These are phyloP conservation scores for Gnathonemus echidnorhynchus DNA, from an alignment of 2,113 vertebrate genomes.

Conservation along the genomic window DNA sequence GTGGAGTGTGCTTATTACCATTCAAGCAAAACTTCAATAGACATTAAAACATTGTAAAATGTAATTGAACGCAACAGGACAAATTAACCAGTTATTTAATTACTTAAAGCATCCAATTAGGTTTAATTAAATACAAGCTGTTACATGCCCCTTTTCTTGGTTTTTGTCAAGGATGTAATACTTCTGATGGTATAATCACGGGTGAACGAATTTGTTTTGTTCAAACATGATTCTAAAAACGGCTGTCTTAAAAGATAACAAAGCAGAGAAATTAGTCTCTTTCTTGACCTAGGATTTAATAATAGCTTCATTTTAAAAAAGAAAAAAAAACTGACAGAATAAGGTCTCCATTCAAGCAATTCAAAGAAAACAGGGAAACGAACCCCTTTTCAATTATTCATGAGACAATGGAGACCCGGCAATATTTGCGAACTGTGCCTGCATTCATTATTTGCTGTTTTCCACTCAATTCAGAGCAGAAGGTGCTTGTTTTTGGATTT, in stretches of 20 bases:
- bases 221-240: not conserved
- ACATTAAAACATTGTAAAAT: slow-evolving; percentile 14
- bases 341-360: slow-evolving; percentile 9
- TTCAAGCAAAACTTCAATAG: slow-evolving; percentile 10
- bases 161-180: not conserved
- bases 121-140: slow-evolving; percentile 26
- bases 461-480: not conserved
- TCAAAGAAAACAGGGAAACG: slow-evolving; percentile 5
- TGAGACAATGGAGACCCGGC: not conserved
- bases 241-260: not conserved
- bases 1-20: not conserved
- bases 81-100: slow-evolving; percentile 27
- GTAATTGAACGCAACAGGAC: slow-evolving; percentile 15
- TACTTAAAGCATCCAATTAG: slow-evolving; percentile 28
- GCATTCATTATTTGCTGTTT: slow-evolving; percentile 16
- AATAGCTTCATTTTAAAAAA: slow-evolving; percentile 12
- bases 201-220: not conserved
- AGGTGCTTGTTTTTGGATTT: slow-evolving; percentile 9
- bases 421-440: not conserved
- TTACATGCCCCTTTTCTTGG: not conserved
- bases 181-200: not conserved
- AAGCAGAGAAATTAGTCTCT: not conserved
- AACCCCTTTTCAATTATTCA: slow-evolving; percentile 13
- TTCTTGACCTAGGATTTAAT: slow-evolving; percentile 1
- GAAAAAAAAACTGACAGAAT: not conserved